Conservation (phyloP, 2,888 invertebrate species). For the Calameuta pallipes region DNA sequence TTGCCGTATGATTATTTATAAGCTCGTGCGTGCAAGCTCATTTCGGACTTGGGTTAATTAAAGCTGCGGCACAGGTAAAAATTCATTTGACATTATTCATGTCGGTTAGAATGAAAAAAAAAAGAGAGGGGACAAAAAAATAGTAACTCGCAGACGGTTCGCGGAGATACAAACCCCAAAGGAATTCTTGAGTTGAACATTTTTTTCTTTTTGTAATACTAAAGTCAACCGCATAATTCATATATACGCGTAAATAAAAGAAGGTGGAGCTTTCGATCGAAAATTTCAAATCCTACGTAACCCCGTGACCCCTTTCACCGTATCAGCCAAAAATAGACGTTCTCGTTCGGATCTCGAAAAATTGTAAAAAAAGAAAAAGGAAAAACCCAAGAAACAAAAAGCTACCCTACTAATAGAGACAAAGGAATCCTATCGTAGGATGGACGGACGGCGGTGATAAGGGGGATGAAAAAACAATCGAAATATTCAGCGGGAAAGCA, state of each 20-base stretch:
- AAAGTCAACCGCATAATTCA: background rate
- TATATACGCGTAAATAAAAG: too few relatives aligned
- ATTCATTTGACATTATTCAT: background rate
- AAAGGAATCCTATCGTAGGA: background rate
- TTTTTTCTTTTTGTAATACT: background rate
- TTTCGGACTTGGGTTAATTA: constrained; percentile 14
- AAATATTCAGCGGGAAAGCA: constrained; percentile 21
- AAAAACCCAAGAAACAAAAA: background rate
- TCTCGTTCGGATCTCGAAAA: too few relatives aligned
- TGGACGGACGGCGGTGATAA: background rate
- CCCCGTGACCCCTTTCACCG: background rate
- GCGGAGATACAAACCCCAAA: background rate
- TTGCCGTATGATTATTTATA: constrained; percentile 31
- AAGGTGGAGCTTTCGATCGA: too few relatives aligned
- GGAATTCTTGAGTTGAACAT: background rate
- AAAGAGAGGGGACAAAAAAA: too few relatives aligned
- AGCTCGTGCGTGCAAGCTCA: constrained; percentile 21
- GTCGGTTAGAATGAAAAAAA: background rate
- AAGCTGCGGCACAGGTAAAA: background rate
- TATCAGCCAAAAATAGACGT: background rate
- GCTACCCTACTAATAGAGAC: background rate
- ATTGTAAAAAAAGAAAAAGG: background rate
- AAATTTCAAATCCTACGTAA: too few relatives aligned
- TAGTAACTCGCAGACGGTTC: background rate
- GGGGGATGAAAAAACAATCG: constrained; percentile 9